Base-by-base conservation (phyloP, 2,888 invertebrate genomes). In the Helicoverpa assulta region DNA sequence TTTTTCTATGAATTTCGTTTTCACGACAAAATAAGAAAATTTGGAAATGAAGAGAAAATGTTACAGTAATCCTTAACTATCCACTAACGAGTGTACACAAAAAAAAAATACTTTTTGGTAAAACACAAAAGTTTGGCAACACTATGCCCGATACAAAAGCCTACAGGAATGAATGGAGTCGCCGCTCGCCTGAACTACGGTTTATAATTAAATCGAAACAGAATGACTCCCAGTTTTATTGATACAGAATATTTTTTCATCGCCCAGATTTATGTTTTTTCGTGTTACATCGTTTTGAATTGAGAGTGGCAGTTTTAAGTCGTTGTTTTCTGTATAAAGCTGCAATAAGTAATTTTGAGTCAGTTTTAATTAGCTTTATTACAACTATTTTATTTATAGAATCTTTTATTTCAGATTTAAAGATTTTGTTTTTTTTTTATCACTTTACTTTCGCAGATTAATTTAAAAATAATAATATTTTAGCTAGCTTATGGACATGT, bases 171-270 rank as follows among this genome's bases (percentile, higher is more conserved):
- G 68, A 84, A 81, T 81, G 75, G 73, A 73, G 70, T 67, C 56
- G 55, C 6, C 16, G 16, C 64, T 50, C 51, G 72, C 59, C 69
- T 73, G 66, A 63, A 67, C 69, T 66, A 52, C 54, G 61, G 59
- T 79, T 80, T 83, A 80, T 75, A 82, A 85, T 80, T 82, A 84
- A 85, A 84, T 81, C 70, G 68, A 67, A 59, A 67, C 70, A 6
- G 67, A 76, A 69, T 67, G 70, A 62, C 56, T 67, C 58, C 19
- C 62, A 52, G 19, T 47, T 67, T 71, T 62, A 72, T 69, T 73
- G 53, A 61, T 56, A 76, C 70, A 71, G 33, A 21, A 70, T 53
- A 54, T 57, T 73, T 73, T 73, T 68, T 21, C 52, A 67, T 76
- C 8, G 37, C 12, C 60, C 54, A 16, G 26, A 59, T 73, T 73